Evolutionary conservation across 2,888 invertebrate species (phyloP).

Genomic region (Aphodius granarius): DNA sequence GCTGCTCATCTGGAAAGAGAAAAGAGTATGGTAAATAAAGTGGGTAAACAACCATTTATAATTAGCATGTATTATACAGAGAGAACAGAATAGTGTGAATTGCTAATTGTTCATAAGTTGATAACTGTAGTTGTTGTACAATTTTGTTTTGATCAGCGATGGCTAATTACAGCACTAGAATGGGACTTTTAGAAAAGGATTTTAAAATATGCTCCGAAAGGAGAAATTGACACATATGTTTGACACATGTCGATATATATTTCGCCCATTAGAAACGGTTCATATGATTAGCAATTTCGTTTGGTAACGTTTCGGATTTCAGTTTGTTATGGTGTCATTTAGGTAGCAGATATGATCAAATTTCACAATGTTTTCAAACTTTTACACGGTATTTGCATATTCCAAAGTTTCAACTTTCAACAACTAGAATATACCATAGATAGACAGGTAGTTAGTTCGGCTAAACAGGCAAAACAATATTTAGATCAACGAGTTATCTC

Average conservation of each 20-base stretch:
- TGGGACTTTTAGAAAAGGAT: too few relatives aligned
- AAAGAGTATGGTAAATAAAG: background rate
- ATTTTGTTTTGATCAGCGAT: too few relatives aligned
- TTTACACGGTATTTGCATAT: background rate
- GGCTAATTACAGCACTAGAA: too few relatives aligned
- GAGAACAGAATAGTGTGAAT: background rate
- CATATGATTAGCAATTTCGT: background rate
- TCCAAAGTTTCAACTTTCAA: background rate
- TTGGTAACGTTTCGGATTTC: background rate
- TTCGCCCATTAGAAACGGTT: background rate
- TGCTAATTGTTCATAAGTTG: background rate
- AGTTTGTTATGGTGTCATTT: background rate
- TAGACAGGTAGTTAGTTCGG: too few relatives aligned
- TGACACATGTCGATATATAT: background rate
- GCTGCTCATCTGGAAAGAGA: background rate
- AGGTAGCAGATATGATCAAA: background rate
- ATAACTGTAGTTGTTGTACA: background rate
- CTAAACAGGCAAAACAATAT: too few relatives aligned
- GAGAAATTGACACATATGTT: background rate
- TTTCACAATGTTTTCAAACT: background rate
- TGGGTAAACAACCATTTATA: background rate
- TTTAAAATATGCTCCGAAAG: too few relatives aligned
- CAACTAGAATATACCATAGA: background rate
- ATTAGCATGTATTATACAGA: background rate
- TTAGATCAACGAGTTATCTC: too few relatives aligned